A percentile compares a stretch with the other conserved stretches of the same genome.
These are phyloP conservation scores for Lordiphosa andalusiaca DNA, from an alignment of 2,888 invertebrate genomes.

Conservation along the genomic window DNA sequence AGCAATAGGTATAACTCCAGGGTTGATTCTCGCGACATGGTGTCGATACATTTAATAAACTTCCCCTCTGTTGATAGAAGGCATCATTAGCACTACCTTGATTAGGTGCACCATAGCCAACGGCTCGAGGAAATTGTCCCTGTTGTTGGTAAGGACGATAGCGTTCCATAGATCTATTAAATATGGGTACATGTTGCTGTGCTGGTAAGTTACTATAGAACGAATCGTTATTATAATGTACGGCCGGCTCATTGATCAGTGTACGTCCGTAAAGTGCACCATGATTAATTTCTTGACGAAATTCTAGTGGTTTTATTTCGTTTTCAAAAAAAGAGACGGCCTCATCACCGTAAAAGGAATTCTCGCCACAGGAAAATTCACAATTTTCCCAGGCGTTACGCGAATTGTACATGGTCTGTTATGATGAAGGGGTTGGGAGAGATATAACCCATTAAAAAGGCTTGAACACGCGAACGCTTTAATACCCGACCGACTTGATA, in stretches of 20 bases:
- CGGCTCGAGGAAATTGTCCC: slow-evolving; percentile 10
- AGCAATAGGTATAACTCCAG: slow-evolving; percentile 86
- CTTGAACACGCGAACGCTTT: not conserved
- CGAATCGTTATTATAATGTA: slow-evolving; percentile 55
- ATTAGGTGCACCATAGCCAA: no score
- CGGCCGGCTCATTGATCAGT: slow-evolving; percentile 52
- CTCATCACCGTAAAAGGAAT: slow-evolving; percentile 57
- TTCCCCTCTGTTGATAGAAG: slow-evolving; percentile 15
- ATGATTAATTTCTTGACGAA: slow-evolving; percentile 6
- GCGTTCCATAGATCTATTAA: slow-evolving; percentile 18
- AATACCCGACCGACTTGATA: not conserved
- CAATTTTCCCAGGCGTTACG: slow-evolving; percentile 56
- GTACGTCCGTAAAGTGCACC: slow-evolving; percentile 34
- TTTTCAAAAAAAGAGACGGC: slow-evolving; percentile 33
- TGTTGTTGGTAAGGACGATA: slow-evolving; percentile 62
- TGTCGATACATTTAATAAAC: slow-evolving; percentile 37
- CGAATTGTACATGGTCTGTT: slow-evolving; percentile 47
- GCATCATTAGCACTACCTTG: not conserved
- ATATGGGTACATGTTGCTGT: slow-evolving; percentile 2
- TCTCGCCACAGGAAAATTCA: slow-evolving; percentile 57
- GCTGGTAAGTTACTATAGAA: slow-evolving; percentile 31
- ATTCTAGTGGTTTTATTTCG: slow-evolving; percentile 33
- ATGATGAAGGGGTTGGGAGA: slow-evolving; percentile 11
- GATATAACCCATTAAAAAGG: not conserved
- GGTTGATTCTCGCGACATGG: slow-evolving; percentile 82